phyloP scores from a whole-genome alignment of 1,140 invertebrate species.

The Zaprionus ghesquierei region DNA sequence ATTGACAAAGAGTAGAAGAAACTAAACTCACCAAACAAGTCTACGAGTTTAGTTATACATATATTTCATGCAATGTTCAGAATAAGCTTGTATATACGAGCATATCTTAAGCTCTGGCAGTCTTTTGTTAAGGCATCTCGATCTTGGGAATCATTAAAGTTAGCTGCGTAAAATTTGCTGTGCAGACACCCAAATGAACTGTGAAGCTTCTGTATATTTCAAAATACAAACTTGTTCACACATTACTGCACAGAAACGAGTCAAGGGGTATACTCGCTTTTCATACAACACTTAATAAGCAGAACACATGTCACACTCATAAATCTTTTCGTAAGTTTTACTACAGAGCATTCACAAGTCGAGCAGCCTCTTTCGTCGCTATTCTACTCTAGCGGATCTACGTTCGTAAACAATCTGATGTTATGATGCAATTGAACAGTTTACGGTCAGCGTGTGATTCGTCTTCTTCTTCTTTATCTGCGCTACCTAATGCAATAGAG shows the following conservation, averaged over 20 bases:
- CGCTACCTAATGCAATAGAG: background rate
- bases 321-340: background rate
- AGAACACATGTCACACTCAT: too few species aligned
- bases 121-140: background rate
- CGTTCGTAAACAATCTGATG: background rate
- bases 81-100: too few species aligned
- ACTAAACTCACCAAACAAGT: too few species aligned
- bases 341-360: background rate
- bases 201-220: background rate
- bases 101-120: background rate
- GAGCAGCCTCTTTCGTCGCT: background rate
- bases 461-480: background rate
- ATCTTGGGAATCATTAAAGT: background rate
- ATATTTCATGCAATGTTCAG: too few species aligned
- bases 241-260: background rate
- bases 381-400: background rate
- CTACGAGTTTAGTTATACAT: too few species aligned
- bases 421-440: background rate
- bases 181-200: background rate
- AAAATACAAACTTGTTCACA: background rate
- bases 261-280: background rate
- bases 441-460: background rate
- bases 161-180: background rate
- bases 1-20: too few species aligned
- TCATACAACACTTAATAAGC: background rate